Base-by-base conservation (phyloP, 2,888 invertebrate species). In the Stratiomys singularior region DNA sequence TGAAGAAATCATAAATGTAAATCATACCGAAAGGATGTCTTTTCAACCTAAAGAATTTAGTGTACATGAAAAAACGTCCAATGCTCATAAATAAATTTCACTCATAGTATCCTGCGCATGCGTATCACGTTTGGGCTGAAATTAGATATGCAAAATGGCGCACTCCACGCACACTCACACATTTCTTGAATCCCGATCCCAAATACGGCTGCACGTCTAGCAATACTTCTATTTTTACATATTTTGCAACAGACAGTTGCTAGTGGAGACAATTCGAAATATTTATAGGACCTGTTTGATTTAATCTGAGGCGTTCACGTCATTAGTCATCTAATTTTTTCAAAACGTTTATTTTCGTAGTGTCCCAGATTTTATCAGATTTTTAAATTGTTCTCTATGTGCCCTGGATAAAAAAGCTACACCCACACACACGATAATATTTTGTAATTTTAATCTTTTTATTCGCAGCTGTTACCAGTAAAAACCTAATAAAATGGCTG, bases 401-500 rank as follows among this genome's bases (percentile, higher is more conserved):
- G n/a, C n/a, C n/a, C n/a, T n/a, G n/a, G n/a, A n/a, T n/a, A n/a
- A n/a, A n/a, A n/a, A n/a, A n/a, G n/a, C n/a, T n/a, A n/a, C n/a
- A n/a, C n/a, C n/a, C n/a, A n/a, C n/a, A n/a, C n/a, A n/a, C n/a
- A n/a, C n/a, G n/a, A 52, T n/a, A 52, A 52, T 18, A 9, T 52
- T 9, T 52, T 18, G 52, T 52, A n/a, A n/a, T 52, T 52, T 9
- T 18, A 9, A 13, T 4, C 4, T 7, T 52, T 71, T 56, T 47
- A 78, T 60, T 81, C 80, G 7, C 79, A 80, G 79, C 81, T 81
- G 79, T 78, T 80, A 78, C 74, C 77, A 79, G 79, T 80, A 82
- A 85, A 81, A 84, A 85, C 86, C 83, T 84, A 84, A 76, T 83
- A 94, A 87, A 90, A 96, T 96, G 96, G 95, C 95, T 91, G 96